Percentiles rank a stretch among this genome's conserved stretches.
phyloP scores from a whole-genome alignment of 2,888 invertebrate species.

The Horisme vitalbata region DNA sequence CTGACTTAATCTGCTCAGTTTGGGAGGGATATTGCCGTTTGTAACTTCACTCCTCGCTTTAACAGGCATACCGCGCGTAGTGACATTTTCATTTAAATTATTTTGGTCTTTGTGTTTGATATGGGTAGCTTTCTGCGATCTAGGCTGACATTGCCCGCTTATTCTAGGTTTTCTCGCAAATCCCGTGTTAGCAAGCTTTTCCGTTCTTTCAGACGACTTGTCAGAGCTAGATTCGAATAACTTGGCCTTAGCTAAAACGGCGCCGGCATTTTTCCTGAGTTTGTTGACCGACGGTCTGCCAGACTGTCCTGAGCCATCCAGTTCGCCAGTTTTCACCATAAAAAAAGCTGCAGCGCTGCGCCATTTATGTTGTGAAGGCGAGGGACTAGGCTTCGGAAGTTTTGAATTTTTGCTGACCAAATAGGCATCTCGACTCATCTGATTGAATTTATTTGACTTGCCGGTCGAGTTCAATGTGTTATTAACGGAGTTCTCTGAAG shows the following conservation, averaged over 20 bases:
- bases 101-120: slow-evolving; percentile 55
- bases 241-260: slow-evolving; percentile 90
- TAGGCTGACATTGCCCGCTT: slow-evolving; percentile 53
- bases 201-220: slow-evolving; percentile 68
- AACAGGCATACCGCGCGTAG: slow-evolving; percentile 43
- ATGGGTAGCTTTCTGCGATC: slow-evolving; percentile 52
- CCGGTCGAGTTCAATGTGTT: slow-evolving; percentile 53
- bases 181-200: slow-evolving; percentile 54
- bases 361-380: slow-evolving; percentile 69
- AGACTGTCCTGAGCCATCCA: slow-evolving; percentile 70
- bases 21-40: slow-evolving; percentile 29
- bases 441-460: slow-evolving; percentile 51
- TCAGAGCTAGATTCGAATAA: slow-evolving; percentile 86
- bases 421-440: slow-evolving; percentile 54
- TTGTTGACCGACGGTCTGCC: slow-evolving; percentile 89
- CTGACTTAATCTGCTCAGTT: slow-evolving; percentile 42
- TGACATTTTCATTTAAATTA: slow-evolving; percentile 35
- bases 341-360: slow-evolving; percentile 82
- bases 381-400: slow-evolving; percentile 49
- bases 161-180: slow-evolving; percentile 73
- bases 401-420: slow-evolving; percentile 44
- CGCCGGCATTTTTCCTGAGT: slow-evolving; percentile 89
- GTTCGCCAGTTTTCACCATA: slow-evolving; percentile 74
- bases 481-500: slow-evolving; percentile 59
- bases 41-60: slow-evolving; percentile 40